Percentiles rank a stretch among this genome's conserved stretches.
phyloP scores from a whole-genome alignment of 2,113 vertebrate species.

The Psephotus haematonotus region DNA sequence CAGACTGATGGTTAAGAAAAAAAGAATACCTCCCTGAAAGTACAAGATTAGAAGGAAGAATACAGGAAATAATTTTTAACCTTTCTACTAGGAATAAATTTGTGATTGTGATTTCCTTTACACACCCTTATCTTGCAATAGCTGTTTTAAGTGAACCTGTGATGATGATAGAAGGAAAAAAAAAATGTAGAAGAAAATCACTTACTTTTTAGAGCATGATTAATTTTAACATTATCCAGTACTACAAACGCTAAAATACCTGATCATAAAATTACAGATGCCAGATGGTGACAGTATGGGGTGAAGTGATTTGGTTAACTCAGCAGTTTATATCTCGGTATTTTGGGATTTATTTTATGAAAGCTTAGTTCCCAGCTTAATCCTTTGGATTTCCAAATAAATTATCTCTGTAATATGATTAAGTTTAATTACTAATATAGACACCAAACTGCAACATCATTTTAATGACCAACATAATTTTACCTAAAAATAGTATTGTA shows the following conservation, averaged over 20 bases:
- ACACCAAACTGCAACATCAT: not conserved
- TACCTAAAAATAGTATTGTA: not conserved
- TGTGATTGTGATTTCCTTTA: not conserved
- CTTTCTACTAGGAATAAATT: not conserved
- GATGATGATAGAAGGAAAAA: not conserved
- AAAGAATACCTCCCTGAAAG: not conserved
- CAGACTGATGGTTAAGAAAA: not conserved
- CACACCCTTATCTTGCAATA: not conserved
- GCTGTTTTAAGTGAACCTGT: not conserved
- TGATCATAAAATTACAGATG: not conserved
- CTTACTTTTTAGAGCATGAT: not conserved
- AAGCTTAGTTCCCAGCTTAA: conserved; percentile 4
- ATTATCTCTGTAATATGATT: not conserved
- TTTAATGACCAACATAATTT: not conserved
- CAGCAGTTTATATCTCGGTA: not conserved
- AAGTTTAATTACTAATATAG: not conserved
- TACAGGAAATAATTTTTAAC: not conserved
- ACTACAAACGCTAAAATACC: not conserved
- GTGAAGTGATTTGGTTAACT: not conserved
- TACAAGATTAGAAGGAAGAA: not conserved
- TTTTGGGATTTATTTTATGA: not conserved
- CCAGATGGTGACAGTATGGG: not conserved
- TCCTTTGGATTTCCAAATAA: not conserved
- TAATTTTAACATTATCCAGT: not conserved
- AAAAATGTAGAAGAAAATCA: not conserved